phyloP scores from a whole-genome alignment of 1,140 invertebrate genomes.

The Babylonia areolata region DNA sequence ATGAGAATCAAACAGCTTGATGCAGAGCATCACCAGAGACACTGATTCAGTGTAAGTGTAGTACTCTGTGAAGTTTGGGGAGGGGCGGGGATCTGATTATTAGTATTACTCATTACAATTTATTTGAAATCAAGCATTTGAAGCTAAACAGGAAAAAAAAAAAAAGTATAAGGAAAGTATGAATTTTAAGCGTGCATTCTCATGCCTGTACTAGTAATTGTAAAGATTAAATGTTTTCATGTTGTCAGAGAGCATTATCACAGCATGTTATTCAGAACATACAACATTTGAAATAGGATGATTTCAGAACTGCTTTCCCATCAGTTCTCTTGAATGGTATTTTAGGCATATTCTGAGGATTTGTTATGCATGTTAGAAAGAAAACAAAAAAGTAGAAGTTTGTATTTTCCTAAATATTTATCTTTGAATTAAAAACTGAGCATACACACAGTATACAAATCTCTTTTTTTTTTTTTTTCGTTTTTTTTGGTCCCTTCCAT shows the following conservation, averaged over 20 bases:
- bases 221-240: background rate
- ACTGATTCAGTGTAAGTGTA: background rate
- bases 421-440: too few species aligned
- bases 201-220: constrained; percentile 18
- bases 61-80: background rate
- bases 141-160: background rate
- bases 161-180: background rate
- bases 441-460: too few species aligned
- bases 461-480: too few species aligned
- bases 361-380: too few species aligned
- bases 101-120: too few species aligned
- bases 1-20: constrained; percentile 1
- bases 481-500: too few species aligned
- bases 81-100: background rate
- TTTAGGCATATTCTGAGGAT: too few species aligned
- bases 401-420: too few species aligned
- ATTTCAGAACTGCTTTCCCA: background rate
- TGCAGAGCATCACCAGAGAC: background rate
- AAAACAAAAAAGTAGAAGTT: too few species aligned
- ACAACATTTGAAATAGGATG: background rate
- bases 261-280: background rate
- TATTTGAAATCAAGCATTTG: background rate
- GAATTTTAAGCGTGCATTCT: too few species aligned
- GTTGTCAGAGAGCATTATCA: background rate
- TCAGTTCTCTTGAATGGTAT: too few species aligned